A percentile compares a stretch with the other conserved stretches of the same genome.
Evolutionary conservation across 2,888 invertebrate species (phyloP).

Genomic region (Germaria angustata): DNA sequence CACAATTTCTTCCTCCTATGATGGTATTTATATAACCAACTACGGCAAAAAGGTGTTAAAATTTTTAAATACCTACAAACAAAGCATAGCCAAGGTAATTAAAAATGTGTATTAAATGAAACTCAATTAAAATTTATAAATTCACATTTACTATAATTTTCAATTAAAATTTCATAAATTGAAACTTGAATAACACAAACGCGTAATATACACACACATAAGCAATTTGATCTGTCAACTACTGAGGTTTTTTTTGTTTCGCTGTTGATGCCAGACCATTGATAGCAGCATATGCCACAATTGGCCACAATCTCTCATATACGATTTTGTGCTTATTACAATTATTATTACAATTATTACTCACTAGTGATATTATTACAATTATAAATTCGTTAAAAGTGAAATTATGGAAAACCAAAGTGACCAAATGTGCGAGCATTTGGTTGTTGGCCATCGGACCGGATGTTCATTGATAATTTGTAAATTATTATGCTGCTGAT

Average conservation of each 20-base stretch:
- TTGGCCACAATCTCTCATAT: constrained; percentile 28
- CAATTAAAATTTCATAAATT: constrained; percentile 63
- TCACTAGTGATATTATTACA: constrained; percentile 40
- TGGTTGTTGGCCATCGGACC: constrained; percentile 51
- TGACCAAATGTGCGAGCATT: constrained; percentile 30
- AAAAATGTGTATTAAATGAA: constrained; percentile 59
- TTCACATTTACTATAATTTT: constrained; percentile 64
- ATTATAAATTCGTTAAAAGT: constrained; percentile 36
- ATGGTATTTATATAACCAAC: constrained; percentile 1
- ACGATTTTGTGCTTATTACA: constrained; percentile 39
- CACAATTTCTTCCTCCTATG: neutral
- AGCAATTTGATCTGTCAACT: constrained; percentile 33
- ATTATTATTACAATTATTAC: constrained; percentile 35
- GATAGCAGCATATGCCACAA: constrained; percentile 61
- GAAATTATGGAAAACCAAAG: constrained; percentile 49
- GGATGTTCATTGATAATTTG: constrained; percentile 67
- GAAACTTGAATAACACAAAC: constrained; percentile 34
- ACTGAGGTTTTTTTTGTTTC: neutral
- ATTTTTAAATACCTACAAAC: constrained; percentile 34
- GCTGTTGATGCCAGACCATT: constrained; percentile 60
- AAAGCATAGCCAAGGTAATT: constrained; percentile 52
- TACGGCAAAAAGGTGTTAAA: constrained; percentile 34
- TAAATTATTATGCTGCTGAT: constrained; percentile 66
- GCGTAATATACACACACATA: neutral
- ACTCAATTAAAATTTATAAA: constrained; percentile 67